These are phyloP conservation scores for Eulemur macaco DNA, from an alignment of 2,113 vertebrate species.

Conservation along the genomic window DNA sequence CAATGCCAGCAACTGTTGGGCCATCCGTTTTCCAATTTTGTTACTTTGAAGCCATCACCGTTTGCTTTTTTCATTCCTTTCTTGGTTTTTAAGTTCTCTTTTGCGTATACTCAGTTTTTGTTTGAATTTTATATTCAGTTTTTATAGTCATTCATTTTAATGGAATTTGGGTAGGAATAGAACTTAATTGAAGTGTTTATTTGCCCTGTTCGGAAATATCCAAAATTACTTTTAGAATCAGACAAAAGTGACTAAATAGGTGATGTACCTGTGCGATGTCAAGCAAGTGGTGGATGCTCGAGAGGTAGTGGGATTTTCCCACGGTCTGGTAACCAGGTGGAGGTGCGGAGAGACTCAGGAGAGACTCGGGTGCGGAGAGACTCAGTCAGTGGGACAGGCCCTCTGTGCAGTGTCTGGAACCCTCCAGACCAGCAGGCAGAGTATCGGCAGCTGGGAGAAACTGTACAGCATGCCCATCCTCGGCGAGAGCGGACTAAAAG, in stretches of 20 bases:
- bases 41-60: neutral
- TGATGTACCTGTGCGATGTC: neutral
- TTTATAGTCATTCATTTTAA: neutral
- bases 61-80: neutral
- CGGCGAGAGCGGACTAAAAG: neutral
- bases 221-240: neutral
- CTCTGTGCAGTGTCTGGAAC: neutral
- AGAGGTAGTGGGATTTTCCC: neutral
- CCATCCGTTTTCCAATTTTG: neutral
- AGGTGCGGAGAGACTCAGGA: neutral
- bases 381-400: rapidly evolving
- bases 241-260: neutral
- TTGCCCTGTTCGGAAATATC: neutral
- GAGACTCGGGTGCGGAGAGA: neutral
- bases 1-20: neutral
- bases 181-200: neutral
- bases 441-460: neutral
- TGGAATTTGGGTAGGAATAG: neutral
- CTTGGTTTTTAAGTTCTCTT: neutral
- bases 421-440: neutral
- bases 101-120: neutral
- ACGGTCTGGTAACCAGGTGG: neutral
- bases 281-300: neutral
- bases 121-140: neutral
- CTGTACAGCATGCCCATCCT: neutral